A percentile compares a stretch with the other conserved stretches of the same genome.
phyloP scores from a whole-genome alignment of 2,888 invertebrate genomes.

The Clanis bilineata region DNA sequence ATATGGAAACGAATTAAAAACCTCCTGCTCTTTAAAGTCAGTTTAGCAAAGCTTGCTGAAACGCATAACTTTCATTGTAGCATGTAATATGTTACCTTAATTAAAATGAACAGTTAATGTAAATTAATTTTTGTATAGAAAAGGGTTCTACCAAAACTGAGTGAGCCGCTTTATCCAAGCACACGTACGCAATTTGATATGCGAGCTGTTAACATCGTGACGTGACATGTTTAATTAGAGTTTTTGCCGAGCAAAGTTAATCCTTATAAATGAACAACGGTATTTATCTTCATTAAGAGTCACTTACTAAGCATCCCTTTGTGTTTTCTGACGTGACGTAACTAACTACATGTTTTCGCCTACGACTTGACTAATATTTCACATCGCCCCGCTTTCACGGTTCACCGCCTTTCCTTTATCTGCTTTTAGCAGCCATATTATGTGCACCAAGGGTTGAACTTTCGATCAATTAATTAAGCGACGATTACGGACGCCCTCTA shows the following conservation, averaged over 20 bases:
- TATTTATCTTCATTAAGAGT: slow-evolving; percentile 81
- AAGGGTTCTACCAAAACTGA: background rate
- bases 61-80: too few relatives aligned
- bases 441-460: slow-evolving; percentile 75
- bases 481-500: slow-evolving; percentile 66
- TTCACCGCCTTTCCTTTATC: slow-evolving; percentile 74
- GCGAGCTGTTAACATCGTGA: slow-evolving; percentile 42
- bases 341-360: slow-evolving; percentile 73
- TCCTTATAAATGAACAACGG: slow-evolving; percentile 73
- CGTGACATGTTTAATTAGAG: slow-evolving; percentile 55
- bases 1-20: too few relatives aligned
- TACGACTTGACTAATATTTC: slow-evolving; percentile 78
- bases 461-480: slow-evolving; percentile 80
- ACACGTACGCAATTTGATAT: slow-evolving; percentile 17
- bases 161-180: background rate
- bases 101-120: background rate
- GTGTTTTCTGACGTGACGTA: slow-evolving; percentile 71
- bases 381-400: slow-evolving; percentile 74
- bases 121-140: slow-evolving; percentile 1
- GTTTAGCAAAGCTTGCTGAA: too few relatives aligned
- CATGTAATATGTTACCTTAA: background rate
- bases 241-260: slow-evolving; percentile 70
- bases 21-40: too few relatives aligned
- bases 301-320: slow-evolving; percentile 77
- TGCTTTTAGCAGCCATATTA: slow-evolving; percentile 73